phyloP scores from a whole-genome alignment of 2,888 invertebrate species.

The Drosophila affinis region DNA sequence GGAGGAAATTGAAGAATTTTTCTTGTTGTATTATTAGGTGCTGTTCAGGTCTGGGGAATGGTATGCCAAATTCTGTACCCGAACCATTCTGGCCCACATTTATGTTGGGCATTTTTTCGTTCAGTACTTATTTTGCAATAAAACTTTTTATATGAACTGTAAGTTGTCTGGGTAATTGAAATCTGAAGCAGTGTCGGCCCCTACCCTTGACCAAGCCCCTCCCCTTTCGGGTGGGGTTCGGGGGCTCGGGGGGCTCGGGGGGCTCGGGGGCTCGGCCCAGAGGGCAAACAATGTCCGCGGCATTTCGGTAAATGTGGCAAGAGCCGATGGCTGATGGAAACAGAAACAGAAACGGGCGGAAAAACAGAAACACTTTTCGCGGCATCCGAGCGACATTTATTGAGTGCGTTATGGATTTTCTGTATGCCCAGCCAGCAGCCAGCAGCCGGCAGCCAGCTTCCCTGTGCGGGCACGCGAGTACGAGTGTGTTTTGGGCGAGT shows the following conservation, averaged over 20 bases:
- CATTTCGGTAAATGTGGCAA: conserved; percentile 42
- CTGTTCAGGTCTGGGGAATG: not conserved
- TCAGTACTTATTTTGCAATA: conserved; percentile 22
- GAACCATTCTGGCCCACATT: not conserved
- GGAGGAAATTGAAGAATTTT: conserved; percentile 30
- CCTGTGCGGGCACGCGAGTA: not conserved
- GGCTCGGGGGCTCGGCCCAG: conserved; percentile 19
- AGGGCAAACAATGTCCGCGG: conserved; percentile 40
- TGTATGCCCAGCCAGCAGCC: conserved; percentile 34
- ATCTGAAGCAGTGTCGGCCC: conserved; percentile 28
- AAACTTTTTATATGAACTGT: conserved; percentile 20
- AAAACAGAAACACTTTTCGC: conserved; percentile 34
- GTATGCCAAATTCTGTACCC: not conserved
- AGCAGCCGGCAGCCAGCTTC: not conserved
- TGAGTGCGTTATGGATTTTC: conserved; percentile 66
- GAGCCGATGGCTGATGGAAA: too few species aligned
- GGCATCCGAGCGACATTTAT: conserved; percentile 58
- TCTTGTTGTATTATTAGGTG: not conserved
- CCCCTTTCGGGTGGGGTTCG: conserved; percentile 20
- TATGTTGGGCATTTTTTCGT: not conserved
- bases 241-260: too few species aligned
- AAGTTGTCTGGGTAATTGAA: conserved; percentile 42
- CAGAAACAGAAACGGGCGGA: not conserved
- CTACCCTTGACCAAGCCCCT: not conserved
- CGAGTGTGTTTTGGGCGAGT: conserved; percentile 23